Base-by-base conservation (phyloP, 1,140 invertebrate genomes). In the Cheumatopsyche charites region DNA sequence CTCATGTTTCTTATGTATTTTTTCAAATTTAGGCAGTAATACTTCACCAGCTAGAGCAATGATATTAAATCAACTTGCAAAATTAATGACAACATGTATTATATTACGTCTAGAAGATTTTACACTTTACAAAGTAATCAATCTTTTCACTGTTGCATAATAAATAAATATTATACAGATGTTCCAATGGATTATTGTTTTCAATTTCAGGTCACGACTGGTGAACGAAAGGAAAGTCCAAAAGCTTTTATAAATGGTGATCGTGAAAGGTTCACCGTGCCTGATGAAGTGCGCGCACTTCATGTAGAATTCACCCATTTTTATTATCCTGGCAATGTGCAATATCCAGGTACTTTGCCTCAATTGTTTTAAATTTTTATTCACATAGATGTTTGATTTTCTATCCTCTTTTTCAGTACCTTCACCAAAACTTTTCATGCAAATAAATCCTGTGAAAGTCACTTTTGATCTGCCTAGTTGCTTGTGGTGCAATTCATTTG, bases 261-360 rank as follows among this genome's bases (percentile, higher is more conserved):
- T 81, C 90, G 93, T 80, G 92, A 90, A 77, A 86, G 88, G 55
- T 89, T 94, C 76, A 90, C 90, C 58, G 86, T 98, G 75, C 96
- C 96, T 7, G 89, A 91, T 45, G 94, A 97, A 79, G 91, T 95
- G 71, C 92, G 93, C 43, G 90, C 96, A 49, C 79, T 99, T 36
- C 97, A 99, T 83, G 90, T 96, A 1, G 97, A 99, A 80, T 94
- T 97, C 77, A 97, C 95, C 0, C 94, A 96, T 78, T 99, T 97
- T 83, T 99, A 97, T 82, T 98, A 98, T 85, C 95, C 96, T 11
- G 95, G 94, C 58, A 94, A 96, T 78, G 89, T 94, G 49, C 90
- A 91, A 74, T 97, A 96, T 87, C 96, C 96, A 82, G 85, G 96
- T 97, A 86, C 88, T 88, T 66, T 9, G 15, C 13, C 6, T 42